Evolutionary conservation across 2,888 invertebrate genomes (phyloP).

Genomic region (Molorchus minor): DNA sequence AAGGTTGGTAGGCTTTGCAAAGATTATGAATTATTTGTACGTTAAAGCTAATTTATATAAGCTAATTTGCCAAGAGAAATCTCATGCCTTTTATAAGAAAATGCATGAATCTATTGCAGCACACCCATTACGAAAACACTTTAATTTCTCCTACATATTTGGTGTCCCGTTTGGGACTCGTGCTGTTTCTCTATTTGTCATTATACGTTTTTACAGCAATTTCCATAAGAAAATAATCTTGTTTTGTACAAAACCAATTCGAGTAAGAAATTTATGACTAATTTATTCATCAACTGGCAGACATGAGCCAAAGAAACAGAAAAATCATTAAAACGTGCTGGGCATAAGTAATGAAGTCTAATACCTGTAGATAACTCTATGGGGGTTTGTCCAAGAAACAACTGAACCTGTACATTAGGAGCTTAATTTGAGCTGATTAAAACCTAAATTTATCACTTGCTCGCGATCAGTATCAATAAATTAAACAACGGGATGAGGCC

Average conservation of each 20-base stretch:
- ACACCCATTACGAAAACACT: too few species aligned
- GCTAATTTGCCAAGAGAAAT: too few species aligned
- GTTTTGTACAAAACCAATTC: neutral
- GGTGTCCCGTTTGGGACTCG: too few species aligned
- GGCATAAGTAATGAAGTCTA: neutral
- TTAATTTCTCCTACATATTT: too few species aligned
- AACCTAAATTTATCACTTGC: neutral
- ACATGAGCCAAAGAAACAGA: neutral
- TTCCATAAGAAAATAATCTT: neutral
- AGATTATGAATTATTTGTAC: too few species aligned
- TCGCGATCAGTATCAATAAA: neutral
- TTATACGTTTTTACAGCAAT: too few species aligned
- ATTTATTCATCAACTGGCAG: neutral
- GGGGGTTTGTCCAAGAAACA: neutral
- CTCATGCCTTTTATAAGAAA: too few species aligned
- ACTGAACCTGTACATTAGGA: neutral
- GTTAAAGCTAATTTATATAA: too few species aligned
- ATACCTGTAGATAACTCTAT: neutral
- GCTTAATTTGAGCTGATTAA: conserved; percentile 1
- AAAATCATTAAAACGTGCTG: neutral
- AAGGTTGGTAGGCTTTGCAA: too few species aligned
- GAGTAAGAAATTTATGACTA: neutral
- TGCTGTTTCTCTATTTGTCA: too few species aligned
- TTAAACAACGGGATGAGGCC: neutral
- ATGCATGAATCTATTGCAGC: too few species aligned